Evolutionary conservation across 2,113 vertebrate genomes (phyloP), one percentile per base, ranked within the genome.

Genomic region (Campylorhamphus procurvoides): DNA sequence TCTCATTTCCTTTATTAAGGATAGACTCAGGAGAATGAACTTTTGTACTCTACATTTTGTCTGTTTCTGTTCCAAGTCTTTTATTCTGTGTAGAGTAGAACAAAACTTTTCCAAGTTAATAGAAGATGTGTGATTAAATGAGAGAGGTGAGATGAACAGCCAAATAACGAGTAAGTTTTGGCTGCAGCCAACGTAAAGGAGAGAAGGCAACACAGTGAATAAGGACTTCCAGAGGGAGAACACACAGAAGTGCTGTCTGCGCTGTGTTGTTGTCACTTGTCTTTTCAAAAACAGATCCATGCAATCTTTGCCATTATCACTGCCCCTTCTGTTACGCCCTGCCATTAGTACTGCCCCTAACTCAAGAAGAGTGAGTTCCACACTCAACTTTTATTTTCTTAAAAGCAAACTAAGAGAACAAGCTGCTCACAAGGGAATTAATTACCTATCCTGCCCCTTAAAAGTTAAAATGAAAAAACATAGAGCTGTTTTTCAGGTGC

Each of bases 271-370:
- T 73, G 40, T 72, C 18, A 25, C 20, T 67, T 39, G 16, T 56
- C 39, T 81, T 94, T 87, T n/a, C 24, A 67, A 69, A 72, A 93
- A 69, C 2, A 4, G 42, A 71, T 42, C 59, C 7, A 3, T 44
- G 12, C 18, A 66, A 7, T 87, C 20, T 24, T 80, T 19, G 37
- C 14, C 1, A 0, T 69, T 84, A 31, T 40, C 0, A 0, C 18
- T 71, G n/a, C 59, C 11, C 25, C 18, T 94, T 75, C 62, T 68
- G 29, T 62, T 37, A 9, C 62, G 31, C 27, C 72, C 46, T 73
- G 22, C 49, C 8, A 1, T 67, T 71, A 82, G 37, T 31, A 12
- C 29, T 69, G 58, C 35, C 44, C 9, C 33, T 47, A 55, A 44
- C 2, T 4, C 42, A 62, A 23, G 55, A 84, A 49, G 24, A n/a